Evolutionary conservation across 1,140 invertebrate species (phyloP).

Genomic region (Monochamus saltuarius): DNA sequence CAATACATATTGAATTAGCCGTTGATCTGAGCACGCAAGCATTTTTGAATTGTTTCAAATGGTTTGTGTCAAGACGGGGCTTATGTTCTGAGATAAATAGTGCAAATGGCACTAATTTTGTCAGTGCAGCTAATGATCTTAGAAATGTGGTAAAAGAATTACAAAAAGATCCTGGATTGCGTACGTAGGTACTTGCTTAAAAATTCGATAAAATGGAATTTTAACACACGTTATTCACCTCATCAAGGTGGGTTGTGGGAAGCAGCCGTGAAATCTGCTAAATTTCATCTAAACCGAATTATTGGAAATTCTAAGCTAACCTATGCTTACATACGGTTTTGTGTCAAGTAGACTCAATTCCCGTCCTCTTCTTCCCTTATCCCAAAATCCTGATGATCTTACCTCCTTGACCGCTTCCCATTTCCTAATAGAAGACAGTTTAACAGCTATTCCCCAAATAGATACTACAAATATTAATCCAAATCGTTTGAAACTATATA

Average conservation of each 20-base stretch:
- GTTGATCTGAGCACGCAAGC: constrained; percentile 43
- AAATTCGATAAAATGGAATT: constrained; percentile 40
- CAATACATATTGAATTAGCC: constrained; percentile 51
- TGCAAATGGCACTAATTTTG: constrained; percentile 51
- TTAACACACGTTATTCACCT: constrained; percentile 36
- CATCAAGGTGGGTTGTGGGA: constrained; percentile 30
- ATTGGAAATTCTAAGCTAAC: constrained; percentile 16
- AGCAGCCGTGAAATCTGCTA: constrained; percentile 11
- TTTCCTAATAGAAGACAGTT: constrained; percentile 39
- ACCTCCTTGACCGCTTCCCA: constrained; percentile 32
- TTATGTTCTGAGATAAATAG: constrained; percentile 39
- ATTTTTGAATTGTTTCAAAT: constrained; percentile 46
- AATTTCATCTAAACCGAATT: constrained; percentile 24
- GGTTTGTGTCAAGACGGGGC: constrained; percentile 48
- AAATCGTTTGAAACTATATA: no score
- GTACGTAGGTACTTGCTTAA: neutral
- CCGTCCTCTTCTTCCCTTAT: constrained; percentile 20
- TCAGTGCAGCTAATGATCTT: constrained; percentile 29
- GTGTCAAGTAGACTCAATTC: constrained; percentile 29
- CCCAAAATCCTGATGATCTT: constrained; percentile 23
- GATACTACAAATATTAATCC: neutral
- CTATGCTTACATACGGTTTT: constrained; percentile 26
- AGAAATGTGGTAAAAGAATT: neutral
- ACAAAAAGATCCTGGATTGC: neutral
- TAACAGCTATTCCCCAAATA: constrained; percentile 18